Base-by-base conservation (phyloP, 2,888 invertebrate species). In the Chrysolina haemoptera region DNA sequence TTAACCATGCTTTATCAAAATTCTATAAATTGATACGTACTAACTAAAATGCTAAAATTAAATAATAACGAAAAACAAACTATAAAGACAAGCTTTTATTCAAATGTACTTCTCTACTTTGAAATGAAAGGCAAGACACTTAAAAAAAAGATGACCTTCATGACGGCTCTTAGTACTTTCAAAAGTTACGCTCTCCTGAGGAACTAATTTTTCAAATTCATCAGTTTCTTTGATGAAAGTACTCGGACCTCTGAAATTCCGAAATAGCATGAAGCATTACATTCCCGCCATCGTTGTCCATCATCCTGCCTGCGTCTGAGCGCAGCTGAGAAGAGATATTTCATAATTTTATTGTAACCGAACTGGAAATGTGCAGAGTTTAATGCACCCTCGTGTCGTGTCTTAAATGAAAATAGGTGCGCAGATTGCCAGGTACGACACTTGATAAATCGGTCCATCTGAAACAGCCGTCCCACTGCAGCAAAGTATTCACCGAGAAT, bases 361-460 rank as follows among this genome's bases (percentile, higher is more conserved):
- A 66, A 65, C 48, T 73, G 40, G 65, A 74, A 70, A 73, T 53
- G 66, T 69, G 68, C 70, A n/a, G 70, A 75, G 73, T 76, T 76
- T 76, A 73, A 73, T 70, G 75, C 70, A 59, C 73, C 62, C 64
- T 27, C 62, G 59, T 68, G 70, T 69, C 73, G 76, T 76, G 70
- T 73, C 72, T 74, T 71, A 76, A 79, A 76, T 76, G 76, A 76
- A 79, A 79, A 79, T 79, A 78, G 77, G 77, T 78, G 70, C 77
- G 81, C 81, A 77, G 82, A 81, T 83, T 80, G 82, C 80, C 79
- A 82, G 81, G 82, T 80, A 80, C 74, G 84, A 84, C 84, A 78
- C 77, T 80, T 85, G 85, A 85, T 84, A 84, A 84, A 85, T 85
- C 80, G 84, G 78, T 82, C 81, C 84, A 84, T 85, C 84, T 83